phyloP scores from a whole-genome alignment of 2,113 vertebrate genomes.

The Mellivora capensis region DNA sequence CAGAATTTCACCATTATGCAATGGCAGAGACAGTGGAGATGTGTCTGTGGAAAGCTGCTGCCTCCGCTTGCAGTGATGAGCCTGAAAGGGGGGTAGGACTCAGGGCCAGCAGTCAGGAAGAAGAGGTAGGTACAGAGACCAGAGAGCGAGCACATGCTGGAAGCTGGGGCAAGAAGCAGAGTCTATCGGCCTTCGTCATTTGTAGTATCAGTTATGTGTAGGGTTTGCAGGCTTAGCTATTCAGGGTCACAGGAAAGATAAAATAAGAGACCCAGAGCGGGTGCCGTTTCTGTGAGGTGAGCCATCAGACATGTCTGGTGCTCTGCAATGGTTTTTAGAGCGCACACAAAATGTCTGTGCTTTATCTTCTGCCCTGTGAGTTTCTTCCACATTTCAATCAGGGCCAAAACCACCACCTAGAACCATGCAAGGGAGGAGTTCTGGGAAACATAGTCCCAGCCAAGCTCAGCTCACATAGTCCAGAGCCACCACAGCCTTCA shows the following conservation, averaged over 20 bases:
- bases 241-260: background rate
- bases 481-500: background rate
- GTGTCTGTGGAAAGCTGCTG: background rate
- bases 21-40: background rate
- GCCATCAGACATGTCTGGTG: background rate
- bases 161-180: accelerated
- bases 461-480: accelerated
- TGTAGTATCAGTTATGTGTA: accelerated
- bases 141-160: background rate
- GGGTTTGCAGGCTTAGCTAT: background rate
- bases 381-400: accelerated
- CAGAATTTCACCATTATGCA: accelerated
- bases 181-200: background rate
- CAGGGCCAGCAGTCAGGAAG: background rate
- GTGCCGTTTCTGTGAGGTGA: background rate
- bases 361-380: background rate
- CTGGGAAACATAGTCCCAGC: background rate
- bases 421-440: accelerated
- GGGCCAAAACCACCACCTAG: too few species aligned
- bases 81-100: accelerated
- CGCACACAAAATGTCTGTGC: accelerated
- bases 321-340: background rate
- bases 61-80: too few species aligned
- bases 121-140: accelerated
- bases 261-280: accelerated